These are phyloP conservation scores for Pelmatolapia mariae DNA, from an alignment of 2,113 vertebrate genomes.

Conservation along the genomic window DNA sequence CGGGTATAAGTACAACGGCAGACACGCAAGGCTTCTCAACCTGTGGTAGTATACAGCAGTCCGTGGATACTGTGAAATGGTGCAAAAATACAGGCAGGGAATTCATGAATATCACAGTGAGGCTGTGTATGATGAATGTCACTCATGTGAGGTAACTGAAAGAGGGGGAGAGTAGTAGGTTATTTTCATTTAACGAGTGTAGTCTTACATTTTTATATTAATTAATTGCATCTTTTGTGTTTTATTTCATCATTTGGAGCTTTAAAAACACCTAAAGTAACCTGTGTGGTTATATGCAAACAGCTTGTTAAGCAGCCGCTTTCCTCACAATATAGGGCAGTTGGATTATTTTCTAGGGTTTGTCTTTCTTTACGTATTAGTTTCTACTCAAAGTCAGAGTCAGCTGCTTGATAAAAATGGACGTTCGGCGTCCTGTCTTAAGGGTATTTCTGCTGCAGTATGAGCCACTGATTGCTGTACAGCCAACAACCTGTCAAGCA, in stretches of 20 bases:
- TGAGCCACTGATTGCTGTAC: not conserved
- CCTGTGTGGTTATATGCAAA: not conserved
- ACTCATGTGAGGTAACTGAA: not conserved
- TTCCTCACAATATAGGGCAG: not conserved
- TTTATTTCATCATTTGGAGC: not conserved
- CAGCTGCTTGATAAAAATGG: not conserved
- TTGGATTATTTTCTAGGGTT: not conserved
- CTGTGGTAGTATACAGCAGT: not conserved
- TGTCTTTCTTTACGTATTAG: not conserved
- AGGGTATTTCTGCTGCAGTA: slow-evolving; percentile 1
- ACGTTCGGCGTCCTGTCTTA: not conserved
- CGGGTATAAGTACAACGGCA: not conserved
- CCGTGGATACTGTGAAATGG: not conserved
- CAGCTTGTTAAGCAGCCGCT: not conserved
- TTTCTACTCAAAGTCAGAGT: not conserved
- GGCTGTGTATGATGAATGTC: not conserved
- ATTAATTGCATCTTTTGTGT: not conserved
- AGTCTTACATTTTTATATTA: not conserved
- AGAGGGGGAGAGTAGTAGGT: not conserved
- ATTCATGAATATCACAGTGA: not conserved
- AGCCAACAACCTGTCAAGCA: not conserved
- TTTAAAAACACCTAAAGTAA: not conserved
- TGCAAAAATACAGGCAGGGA: not conserved
- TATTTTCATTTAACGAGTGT: not conserved
- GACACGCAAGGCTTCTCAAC: not conserved